A percentile compares a stretch with the other conserved stretches of the same genome.
Conservation (phyloP, 2,888 invertebrate genomes). For the Eupelmus urozonus region DNA sequence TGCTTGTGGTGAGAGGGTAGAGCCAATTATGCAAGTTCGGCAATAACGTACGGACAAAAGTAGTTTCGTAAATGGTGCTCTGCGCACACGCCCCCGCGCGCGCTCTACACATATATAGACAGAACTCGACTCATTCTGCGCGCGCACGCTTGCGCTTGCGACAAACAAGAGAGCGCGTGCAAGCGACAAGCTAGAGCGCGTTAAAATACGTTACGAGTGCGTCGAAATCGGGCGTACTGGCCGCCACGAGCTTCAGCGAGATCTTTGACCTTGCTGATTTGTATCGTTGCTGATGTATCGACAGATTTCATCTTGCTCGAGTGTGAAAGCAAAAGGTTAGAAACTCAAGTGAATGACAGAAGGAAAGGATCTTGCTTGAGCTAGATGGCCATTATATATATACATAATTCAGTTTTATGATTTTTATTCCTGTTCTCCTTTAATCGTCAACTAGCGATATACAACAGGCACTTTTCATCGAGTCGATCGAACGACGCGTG, state of each 20-base stretch:
- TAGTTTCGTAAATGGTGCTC: constrained; percentile 62
- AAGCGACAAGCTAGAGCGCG: no score
- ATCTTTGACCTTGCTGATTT: no score
- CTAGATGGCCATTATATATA: background rate
- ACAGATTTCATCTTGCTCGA: no score
- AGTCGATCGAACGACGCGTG: constrained; percentile 70
- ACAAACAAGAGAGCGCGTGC: no score
- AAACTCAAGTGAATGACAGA: no score
- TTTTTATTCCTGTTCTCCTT: constrained; percentile 3
- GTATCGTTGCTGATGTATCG: no score
- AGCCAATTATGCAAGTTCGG: constrained; percentile 72
- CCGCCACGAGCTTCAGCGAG: no score
- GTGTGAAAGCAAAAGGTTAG: no score
- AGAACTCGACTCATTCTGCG: background rate
- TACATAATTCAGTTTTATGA: constrained; percentile 7
- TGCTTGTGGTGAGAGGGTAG: constrained; percentile 76
- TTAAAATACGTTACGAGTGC: no score
- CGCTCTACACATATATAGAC: background rate
- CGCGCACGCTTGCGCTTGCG: no score
- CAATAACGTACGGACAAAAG: constrained; percentile 66
- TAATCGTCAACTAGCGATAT: constrained; percentile 49
- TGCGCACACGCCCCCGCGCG: constrained; percentile 51
- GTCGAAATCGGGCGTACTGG: no score
- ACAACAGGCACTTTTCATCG: constrained; percentile 74
- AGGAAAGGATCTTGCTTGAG: constrained; percentile 26